Evolutionary conservation across 2,113 vertebrate genomes (phyloP), one percentile per base, ranked within the genome.

Genomic region (Equus przewalskii): DNA sequence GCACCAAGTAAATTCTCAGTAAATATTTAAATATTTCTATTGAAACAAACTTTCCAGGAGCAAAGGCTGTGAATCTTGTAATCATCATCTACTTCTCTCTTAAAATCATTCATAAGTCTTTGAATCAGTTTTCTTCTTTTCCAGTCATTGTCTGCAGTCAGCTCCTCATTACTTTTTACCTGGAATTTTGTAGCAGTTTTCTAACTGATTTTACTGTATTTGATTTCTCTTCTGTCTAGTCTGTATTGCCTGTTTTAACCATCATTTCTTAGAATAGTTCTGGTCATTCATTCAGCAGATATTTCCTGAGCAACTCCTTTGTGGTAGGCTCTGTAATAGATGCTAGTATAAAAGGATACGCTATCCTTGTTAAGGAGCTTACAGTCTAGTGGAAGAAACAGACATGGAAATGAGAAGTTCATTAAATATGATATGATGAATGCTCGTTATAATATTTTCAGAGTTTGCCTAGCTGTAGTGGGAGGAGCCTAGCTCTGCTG

Each of bases 41-140:
- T 41, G 36, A 41, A 41, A 69, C 51, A 62, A 24, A 14, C 19
- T 91, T 92, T 86, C 24, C 26, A 86, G 90, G 44, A 92, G 65
- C 46, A 89, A 81, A 89, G 65, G 9, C 44, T 96, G 83, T 69
- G 64, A 88, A 41, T 96, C 73, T 73, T 96, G 26, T 54, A 72
- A n/a, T 56, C 44, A 44, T 70, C 26, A 33, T 73, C 56, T 69
- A 24, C 44, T 81, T 80, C 56, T 67, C 60, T 91, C 69, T 64
- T 90, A n/a, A 28, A 70, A 33, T 73, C 49, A 75, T 92, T 18
- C 28, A 11, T 49, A 81, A 26, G 7, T 79, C 69, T 89, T 95
- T 90, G 79, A 82, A 41, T 97, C 80, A 54, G 5, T 88, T 80
- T 87, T 86, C 54, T 85, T 92, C 26, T 70, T 88, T 96, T 58